Evolutionary conservation across 2,113 vertebrate species (phyloP), one percentile per base, ranked within the genome.

Genomic region (Hoplias malabaricus): DNA sequence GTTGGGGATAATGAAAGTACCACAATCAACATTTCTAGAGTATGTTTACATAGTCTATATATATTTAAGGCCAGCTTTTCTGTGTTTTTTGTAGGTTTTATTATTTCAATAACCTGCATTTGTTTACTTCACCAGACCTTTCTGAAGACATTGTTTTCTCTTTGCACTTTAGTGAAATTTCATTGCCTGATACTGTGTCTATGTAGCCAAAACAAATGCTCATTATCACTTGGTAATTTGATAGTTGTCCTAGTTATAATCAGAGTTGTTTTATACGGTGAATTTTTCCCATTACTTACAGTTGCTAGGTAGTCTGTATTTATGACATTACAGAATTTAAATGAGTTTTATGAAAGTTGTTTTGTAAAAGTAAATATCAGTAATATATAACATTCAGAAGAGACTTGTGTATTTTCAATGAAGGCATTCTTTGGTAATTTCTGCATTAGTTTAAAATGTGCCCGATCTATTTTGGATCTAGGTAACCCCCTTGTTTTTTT

Each of bases 141-240:
- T 56, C 21, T 23, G 14, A 25, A 23, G 42, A 48, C 14, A 14
- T 53, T 71, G 46, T 66, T 67, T 56, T 69, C 19, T n/a, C 21
- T 62, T 46, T 43, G 65, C 75, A 71, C 48, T 71, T 71, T 54
- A 48, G 53, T 34, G 54, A 25, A n/a, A 54, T 16, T 33, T 54
- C 16, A 11, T 33, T 70, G 33, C 75, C 10, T 61, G 23, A 69
- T 29, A 40, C 12, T 33, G 14, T 43, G 4, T 65, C 23, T 16
- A 8, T 54, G 23, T 25, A 65, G 57, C n/a, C 25, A 50, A 40
- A 25, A 16, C 33, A 23, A 43, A 46, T 34, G 5, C n/a, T 79
- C 40, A 14, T 63, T 33, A 65, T 76, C 21, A 21, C 5, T 14
- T 43, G 25, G 38, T 59, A 59, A n/a, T 5, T 19, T 31, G 8